A percentile compares a stretch with the other conserved stretches of the same genome.
Conservation (phyloP, 2,888 invertebrate genomes). For the Melinaea marsaeus region DNA sequence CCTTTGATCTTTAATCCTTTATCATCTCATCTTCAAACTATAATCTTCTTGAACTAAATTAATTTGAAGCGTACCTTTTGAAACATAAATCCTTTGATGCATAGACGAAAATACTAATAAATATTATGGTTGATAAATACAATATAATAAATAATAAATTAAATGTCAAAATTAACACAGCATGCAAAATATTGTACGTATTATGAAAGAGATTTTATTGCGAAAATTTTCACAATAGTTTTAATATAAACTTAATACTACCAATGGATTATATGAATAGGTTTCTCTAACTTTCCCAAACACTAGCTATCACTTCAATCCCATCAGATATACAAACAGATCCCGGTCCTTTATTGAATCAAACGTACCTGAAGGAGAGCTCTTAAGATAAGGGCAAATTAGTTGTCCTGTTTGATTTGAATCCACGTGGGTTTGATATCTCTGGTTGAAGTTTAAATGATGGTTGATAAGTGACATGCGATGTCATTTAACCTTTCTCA, state of each 20-base stretch:
- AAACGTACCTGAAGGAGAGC: constrained; percentile 25
- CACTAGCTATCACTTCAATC: constrained; percentile 6
- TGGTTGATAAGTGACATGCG: neutral
- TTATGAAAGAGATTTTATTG: no score
- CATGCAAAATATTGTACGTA: no score
- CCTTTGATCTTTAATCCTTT: constrained; percentile 19
- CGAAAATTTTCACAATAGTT: no score
- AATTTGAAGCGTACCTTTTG: constrained; percentile 16
- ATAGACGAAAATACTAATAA: neutral
- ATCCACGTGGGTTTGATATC: no score
- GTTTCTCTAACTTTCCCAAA: neutral
- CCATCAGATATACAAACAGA: constrained; percentile 26
- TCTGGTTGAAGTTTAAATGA: no score
- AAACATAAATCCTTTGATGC: constrained; percentile 1
- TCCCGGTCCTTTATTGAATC: constrained; percentile 28
- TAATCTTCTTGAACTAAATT: constrained; percentile 21
- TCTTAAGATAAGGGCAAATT: constrained; percentile 27
- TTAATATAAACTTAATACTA: no score
- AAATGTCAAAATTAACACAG: neutral
- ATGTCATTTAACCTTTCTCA: no score
- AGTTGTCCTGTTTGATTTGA: constrained; percentile 8
- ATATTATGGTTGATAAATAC: neutral
- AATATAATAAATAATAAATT: neutral
- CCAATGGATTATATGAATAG: no score
- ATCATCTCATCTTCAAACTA: constrained; percentile 15